Base-by-base conservation (phyloP, 1,140 invertebrate genomes). In the Lamellibrachia luymesi region DNA sequence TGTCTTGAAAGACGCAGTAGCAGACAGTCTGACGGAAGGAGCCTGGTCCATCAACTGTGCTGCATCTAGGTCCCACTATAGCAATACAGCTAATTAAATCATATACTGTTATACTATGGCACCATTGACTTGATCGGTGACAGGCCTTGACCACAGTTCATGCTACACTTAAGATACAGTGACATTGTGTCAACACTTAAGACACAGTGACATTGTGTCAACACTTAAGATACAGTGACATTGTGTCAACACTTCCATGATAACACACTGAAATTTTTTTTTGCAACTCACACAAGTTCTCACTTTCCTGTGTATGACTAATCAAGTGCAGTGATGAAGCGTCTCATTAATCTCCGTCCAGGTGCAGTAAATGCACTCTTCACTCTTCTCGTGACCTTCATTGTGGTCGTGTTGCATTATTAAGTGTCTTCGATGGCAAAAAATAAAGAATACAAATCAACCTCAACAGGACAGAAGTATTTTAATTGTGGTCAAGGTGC, bases 291-390 rank as follows among this genome's bases (percentile, higher is more conserved):
- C 51, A 51, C 51, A 91, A 13, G 8, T 91, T n/a, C 49, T 50
- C 49, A 51, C 51, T 91, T 50, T 91, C 17, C 49, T 22, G 17
- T 50, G 51, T 50, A 17, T 91, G n/a, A 25, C 49, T 91, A 51
- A 91, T 51, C 49, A 50, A 50, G 49, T 91, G 49, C 91, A 91
- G 10, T 91, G 91, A 51, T 91, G 13, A 91, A 51, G 91, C 27
- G 13, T 4, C 64, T 22, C 13, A 10, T 80, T 22, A 80, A 80
- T 80, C 64, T 80, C 64, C 13, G 13, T 80, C 64, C 7, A 80
- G 64, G 2, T 80, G 64, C 64, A 80, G 64, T 80, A 80, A 80
- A 80, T 80, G 64, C 5, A 10, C 7, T 22, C 64, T 17, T 17
- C 5, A 10, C 7, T 22, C 64, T 17, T 17, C 17, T 22, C 13